Conservation (phyloP, 2,797 vertebrate species). For the Chrysocyon brachyurus region DNA sequence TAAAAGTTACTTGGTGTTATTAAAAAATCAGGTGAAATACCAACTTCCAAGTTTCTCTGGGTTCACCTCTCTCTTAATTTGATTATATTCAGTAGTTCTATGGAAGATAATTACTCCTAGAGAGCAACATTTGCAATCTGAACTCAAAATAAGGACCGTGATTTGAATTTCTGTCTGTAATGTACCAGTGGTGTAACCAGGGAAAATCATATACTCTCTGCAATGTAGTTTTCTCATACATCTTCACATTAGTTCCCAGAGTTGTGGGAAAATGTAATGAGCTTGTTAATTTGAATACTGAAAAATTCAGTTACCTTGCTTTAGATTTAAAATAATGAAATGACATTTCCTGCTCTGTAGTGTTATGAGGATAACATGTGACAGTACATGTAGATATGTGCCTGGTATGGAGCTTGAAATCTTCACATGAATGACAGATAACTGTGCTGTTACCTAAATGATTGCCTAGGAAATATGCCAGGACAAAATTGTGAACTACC, state of each 20-base stretch:
- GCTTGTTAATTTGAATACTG: conserved; percentile 5
- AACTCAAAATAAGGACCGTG: conserved; percentile 15
- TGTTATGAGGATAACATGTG: neutral
- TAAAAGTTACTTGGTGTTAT: neutral
- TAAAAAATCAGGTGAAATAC: conserved; percentile 37
- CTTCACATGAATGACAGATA: neutral
- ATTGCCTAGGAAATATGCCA: neutral
- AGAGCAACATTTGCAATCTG: neutral
- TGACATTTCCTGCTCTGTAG: neutral
- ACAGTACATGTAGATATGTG: neutral
- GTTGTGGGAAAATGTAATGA: neutral
- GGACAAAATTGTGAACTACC: neutral
- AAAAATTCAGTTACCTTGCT: neutral
- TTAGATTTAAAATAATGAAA: neutral
- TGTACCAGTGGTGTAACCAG: neutral
- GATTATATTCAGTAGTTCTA: conserved; percentile 6
- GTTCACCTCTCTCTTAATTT: conserved; percentile 16
- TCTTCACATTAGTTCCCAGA: neutral
- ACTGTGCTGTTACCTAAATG: neutral
- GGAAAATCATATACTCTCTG: neutral
- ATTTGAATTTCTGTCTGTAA: neutral
- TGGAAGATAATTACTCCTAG: neutral
- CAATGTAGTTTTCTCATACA: neutral
- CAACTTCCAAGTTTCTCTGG: neutral
- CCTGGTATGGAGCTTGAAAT: neutral